Conservation (phyloP, 2,888 invertebrate genomes). For the Pachydiplax longipennis region DNA sequence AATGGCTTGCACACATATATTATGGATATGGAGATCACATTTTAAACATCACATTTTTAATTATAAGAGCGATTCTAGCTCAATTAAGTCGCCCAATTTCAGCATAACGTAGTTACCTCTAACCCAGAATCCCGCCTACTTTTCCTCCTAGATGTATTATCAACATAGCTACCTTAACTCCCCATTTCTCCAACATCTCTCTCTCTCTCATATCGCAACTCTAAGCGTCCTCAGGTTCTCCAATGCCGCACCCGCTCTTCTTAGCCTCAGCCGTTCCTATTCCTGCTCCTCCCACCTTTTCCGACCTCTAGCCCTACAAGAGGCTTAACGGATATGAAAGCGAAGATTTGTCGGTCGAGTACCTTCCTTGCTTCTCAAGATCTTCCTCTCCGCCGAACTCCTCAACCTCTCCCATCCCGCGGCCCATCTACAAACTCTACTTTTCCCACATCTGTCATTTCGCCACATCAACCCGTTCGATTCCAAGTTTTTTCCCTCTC, state of each 20-base stretch:
- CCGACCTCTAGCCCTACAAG: not conserved
- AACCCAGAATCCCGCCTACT: not conserved
- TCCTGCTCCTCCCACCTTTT: not conserved
- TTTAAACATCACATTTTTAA: too few relatives aligned
- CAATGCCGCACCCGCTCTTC: not conserved
- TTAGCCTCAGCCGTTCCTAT: not conserved
- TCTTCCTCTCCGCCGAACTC: not conserved
- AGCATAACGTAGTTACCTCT: too few relatives aligned
- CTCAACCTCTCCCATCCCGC: too few relatives aligned
- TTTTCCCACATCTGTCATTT: not conserved
- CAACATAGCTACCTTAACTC: not conserved
- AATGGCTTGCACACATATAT: too few relatives aligned
- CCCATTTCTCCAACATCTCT: not conserved
- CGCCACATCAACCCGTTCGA: not conserved
- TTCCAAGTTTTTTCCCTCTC: not conserved
- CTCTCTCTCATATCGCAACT: not conserved
- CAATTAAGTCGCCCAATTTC: too few relatives aligned
- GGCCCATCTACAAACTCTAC: too few relatives aligned
- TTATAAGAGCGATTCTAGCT: too few relatives aligned
- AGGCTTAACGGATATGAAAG: not conserved
- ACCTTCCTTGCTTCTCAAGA: not conserved
- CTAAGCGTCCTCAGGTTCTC: not conserved
- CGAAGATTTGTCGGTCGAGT: not conserved
- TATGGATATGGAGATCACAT: too few relatives aligned
- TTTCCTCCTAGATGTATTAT: not conserved